Evolutionary conservation across 2,113 vertebrate genomes (phyloP).

Genomic region (Semnornis frantzii): DNA sequence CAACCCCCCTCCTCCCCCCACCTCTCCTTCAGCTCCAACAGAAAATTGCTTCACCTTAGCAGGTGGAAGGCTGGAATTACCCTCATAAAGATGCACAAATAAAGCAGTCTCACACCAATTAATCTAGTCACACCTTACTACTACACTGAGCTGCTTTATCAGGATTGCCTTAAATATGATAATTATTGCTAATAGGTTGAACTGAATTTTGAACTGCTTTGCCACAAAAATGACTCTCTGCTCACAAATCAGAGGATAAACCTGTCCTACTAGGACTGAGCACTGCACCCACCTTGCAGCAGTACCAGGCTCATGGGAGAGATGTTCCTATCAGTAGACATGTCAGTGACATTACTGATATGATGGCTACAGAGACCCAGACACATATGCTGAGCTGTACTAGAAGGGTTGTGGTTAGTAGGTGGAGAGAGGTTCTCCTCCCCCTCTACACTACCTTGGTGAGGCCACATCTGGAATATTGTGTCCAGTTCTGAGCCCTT

Average conservation of each 20-base stretch:
- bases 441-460: too few relatives aligned
- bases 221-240: neutral
- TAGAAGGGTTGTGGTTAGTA: too few relatives aligned
- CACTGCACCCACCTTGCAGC: neutral
- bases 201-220: neutral
- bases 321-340: too few relatives aligned
- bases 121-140: neutral
- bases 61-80: constrained; percentile 80
- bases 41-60: constrained; percentile 70
- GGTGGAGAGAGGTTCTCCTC: too few relatives aligned
- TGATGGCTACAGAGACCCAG: neutral
- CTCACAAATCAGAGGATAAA: neutral
- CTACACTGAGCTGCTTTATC: neutral
- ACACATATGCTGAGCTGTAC: neutral
- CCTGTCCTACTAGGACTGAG: neutral
- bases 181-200: neutral
- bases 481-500: too few relatives aligned
- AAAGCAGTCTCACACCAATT: neutral
- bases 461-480: too few relatives aligned
- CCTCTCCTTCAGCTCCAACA: constrained; percentile 77
- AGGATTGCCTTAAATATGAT: neutral
- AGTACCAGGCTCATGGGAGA: neutral
- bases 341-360: neutral
- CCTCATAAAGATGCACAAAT: constrained; percentile 68
- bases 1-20: constrained; percentile 72